Evolutionary conservation across 2,888 invertebrate genomes (phyloP).

Genomic region (Neocrepidodera transversa): DNA sequence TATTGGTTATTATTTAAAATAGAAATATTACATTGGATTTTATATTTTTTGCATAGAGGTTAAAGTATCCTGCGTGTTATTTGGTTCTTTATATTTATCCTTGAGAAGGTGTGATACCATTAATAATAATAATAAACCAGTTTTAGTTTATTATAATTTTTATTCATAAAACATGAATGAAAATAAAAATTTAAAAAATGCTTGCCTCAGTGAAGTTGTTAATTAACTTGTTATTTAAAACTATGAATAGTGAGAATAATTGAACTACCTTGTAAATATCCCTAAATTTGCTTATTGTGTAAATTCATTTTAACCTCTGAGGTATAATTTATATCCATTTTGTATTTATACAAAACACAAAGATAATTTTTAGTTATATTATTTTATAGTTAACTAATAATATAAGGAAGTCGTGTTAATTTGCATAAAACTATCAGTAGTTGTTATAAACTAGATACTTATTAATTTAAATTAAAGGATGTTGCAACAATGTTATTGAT

Average conservation of each 20-base stretch:
- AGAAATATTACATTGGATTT: too few relatives aligned
- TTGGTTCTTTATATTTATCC: constrained; percentile 3
- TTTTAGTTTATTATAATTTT: constrained; percentile 2
- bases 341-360: background rate
- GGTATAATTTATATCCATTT: background rate
- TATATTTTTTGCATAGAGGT: too few relatives aligned
- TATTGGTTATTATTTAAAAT: too few relatives aligned
- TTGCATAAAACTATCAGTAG: constrained; percentile 4
- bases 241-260: constrained; percentile 27
- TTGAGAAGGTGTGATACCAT: constrained; percentile 1
- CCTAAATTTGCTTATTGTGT: background rate
- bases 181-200: constrained; percentile 3
- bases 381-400: background rate
- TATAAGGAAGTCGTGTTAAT: constrained; percentile 4
- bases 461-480: too few relatives aligned
- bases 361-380: constrained; percentile 3
- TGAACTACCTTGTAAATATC: constrained; percentile 12
- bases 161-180: constrained; percentile 3
- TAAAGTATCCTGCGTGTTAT: too few relatives aligned
- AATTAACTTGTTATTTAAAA: constrained; percentile 24
- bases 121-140: background rate
- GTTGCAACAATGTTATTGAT: too few relatives aligned
- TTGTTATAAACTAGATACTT: too few relatives aligned
- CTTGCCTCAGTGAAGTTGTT: constrained; percentile 23
- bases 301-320: background rate